Base-by-base conservation (phyloP, 2,888 invertebrate genomes). In the Diabrotica balteata region DNA sequence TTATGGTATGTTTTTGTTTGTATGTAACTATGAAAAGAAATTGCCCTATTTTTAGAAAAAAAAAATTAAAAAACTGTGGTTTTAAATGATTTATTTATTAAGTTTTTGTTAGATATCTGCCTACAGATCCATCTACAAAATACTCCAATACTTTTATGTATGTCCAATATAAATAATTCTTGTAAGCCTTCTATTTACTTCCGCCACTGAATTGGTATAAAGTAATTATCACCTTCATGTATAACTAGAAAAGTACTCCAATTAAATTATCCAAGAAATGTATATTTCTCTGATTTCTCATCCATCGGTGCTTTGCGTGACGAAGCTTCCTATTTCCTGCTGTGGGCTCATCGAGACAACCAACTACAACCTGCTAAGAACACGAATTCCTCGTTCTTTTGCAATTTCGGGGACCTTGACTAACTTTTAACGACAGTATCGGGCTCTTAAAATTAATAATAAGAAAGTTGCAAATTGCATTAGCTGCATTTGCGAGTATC, bases 191-290 rank as follows among this genome's bases (percentile, higher is more conserved):
- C 8, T 7, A 52, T 17, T 52, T 32, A 32, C 17, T 9, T 42
- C 10, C 55, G 55, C 55, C 11, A 57, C 55, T 57, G 55, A 11
- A 51, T 10, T 8, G 22, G 32, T 32, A 32, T 51, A 51, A 51
- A 51, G 17, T 42, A 53, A 47, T 47, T 47, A 47, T 47, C 10
- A 10, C 47, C 10, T 53, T 10, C 8, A 10, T 32, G 42, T 53
- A 42, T 53, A 42, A 43, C 42, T 53, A n/a, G 43, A 42, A 43
- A 55, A 45, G 44, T 8, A 7, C 17, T 11, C n/a, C 32, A 54
- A 11, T 57, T 11, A 57, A 45, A 43, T 57, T 11, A 57, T 45
- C 11, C 17, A 57, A 57, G 55, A 55, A 55, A 55, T 55, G 42
- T 44, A 42, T 55, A 11, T 55, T 55, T 55, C 8, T 32, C 8